Percentiles rank a stretch among this genome's conserved stretches.
Evolutionary conservation across 2,113 vertebrate genomes (phyloP).

Genomic region (Beaufortia kweichowensis): DNA sequence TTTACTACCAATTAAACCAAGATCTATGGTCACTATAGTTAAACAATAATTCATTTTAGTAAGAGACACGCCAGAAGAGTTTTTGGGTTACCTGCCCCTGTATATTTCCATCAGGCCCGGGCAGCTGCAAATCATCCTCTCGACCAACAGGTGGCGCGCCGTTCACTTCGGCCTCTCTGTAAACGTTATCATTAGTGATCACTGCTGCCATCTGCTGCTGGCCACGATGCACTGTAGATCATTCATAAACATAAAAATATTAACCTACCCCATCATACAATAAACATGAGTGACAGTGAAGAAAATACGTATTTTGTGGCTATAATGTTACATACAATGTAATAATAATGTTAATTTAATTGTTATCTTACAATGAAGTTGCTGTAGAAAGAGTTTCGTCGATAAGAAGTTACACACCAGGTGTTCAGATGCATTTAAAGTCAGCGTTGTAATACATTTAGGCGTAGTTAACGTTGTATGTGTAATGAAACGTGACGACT

Average conservation of each 20-base stretch:
- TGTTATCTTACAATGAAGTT: too few relatives aligned
- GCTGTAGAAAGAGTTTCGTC: too few relatives aligned
- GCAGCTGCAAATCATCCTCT: conserved; percentile 56
- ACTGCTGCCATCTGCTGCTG: conserved; percentile 75
- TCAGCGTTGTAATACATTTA: background rate
- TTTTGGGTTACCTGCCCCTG: conserved; percentile 63
- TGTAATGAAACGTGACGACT: background rate
- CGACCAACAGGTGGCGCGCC: conserved; percentile 50
- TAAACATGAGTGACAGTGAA: background rate
- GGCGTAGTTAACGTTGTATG: background rate
- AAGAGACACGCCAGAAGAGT: background rate
- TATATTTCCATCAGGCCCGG: conserved; percentile 61
- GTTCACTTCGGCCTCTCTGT: conserved; percentile 39
- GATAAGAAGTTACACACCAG: background rate
- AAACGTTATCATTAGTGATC: conserved; percentile 55
- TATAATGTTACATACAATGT: background rate
- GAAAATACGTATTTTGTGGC: background rate
- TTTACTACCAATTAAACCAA: too few relatives aligned
- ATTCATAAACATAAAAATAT: background rate
- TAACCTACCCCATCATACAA: background rate
- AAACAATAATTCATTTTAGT: too few relatives aligned
- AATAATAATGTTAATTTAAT: background rate
- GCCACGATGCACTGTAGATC: background rate
- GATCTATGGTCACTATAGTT: too few relatives aligned
- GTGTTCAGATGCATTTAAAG: background rate